Percentiles rank a stretch among this genome's conserved stretches.
These are phyloP conservation scores for Drosophila miranda DNA, from an alignment of 1,140 invertebrate species.

Conservation along the genomic window DNA sequence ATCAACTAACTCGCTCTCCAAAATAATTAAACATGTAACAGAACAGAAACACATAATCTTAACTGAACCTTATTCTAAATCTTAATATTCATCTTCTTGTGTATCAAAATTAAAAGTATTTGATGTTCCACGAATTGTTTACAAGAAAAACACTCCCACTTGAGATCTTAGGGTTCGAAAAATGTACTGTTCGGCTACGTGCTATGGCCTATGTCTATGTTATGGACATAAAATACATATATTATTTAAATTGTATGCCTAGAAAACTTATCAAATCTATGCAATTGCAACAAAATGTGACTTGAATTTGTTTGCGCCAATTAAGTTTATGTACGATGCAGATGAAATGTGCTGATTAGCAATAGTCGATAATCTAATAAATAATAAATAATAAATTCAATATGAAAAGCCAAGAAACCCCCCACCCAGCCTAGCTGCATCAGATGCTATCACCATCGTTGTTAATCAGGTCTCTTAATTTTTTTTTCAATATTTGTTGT, in stretches of 20 bases:
- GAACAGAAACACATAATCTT: too few relatives aligned
- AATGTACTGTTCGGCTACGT: too few relatives aligned
- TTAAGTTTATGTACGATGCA: conserved; percentile 74
- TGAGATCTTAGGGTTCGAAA: too few relatives aligned
- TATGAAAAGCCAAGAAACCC: conserved; percentile 29
- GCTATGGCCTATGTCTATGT: too few relatives aligned
- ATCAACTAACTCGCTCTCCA: too few relatives aligned
- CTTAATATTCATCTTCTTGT: too few relatives aligned
- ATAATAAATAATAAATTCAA: conserved; percentile 51
- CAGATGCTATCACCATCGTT: background rate
- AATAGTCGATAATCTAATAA: conserved; percentile 76
- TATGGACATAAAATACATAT: conserved; percentile 10
- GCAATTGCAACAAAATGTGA: conserved; percentile 60
- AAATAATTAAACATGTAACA: too few relatives aligned
- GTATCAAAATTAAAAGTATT: too few relatives aligned
- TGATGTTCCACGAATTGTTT: too few relatives aligned
- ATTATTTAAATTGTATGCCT: conserved; percentile 50
- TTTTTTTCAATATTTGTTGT: conserved; percentile 23
- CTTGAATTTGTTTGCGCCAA: conserved; percentile 72
- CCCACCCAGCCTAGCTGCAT: too few relatives aligned
- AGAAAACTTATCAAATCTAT: conserved; percentile 66
- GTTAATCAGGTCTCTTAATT: conserved; percentile 2
- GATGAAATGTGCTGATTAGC: conserved; percentile 70
- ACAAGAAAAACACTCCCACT: too few relatives aligned
- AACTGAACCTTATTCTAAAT: too few relatives aligned